Conservation (phyloP, 1,140 invertebrate genomes). For the Coelopa frigida region DNA sequence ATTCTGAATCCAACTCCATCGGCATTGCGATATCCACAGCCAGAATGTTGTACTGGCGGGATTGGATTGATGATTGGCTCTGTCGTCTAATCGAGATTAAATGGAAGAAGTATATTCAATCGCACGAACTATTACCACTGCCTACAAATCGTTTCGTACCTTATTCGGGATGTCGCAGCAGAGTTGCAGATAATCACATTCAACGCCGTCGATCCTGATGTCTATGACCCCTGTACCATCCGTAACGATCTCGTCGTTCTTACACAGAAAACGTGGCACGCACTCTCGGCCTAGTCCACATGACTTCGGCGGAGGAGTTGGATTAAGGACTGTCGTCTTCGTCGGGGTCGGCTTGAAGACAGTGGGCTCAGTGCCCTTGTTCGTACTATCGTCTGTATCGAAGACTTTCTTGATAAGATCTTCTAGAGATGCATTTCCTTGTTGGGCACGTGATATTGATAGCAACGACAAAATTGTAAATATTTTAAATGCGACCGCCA, state of each 20-base stretch:
- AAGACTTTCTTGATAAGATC: neutral
- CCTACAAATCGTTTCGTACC: slow-evolving; percentile 15
- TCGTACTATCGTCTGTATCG: neutral
- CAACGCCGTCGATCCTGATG: slow-evolving; percentile 41
- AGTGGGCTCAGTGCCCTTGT: slow-evolving; percentile 10
- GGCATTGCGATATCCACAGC: slow-evolving; percentile 64
- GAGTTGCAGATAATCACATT: slow-evolving; percentile 28
- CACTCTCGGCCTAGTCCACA: slow-evolving; percentile 46
- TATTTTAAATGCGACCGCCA: no score
- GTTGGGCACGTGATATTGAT: no score
- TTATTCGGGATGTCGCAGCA: slow-evolving; percentile 35
- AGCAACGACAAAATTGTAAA: no score
- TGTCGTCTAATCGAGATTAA: slow-evolving; percentile 2
- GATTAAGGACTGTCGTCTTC: neutral
- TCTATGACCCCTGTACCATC: slow-evolving; percentile 71
- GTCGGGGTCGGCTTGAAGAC: slow-evolving; percentile 2
- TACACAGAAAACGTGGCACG: slow-evolving; percentile 33
- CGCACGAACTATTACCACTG: neutral
- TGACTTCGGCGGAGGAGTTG: slow-evolving; percentile 11
- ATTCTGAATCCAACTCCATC: slow-evolving; percentile 64
- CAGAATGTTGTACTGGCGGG: slow-evolving; percentile 22
- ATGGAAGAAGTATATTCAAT: neutral
- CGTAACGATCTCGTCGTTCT: slow-evolving; percentile 51
- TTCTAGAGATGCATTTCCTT: no score
- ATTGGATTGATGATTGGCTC: slow-evolving; percentile 4